Evolutionary conservation across 64 coral and sea anemone genomes (phyloP).

Genomic region (Pachyseris speciosa): DNA sequence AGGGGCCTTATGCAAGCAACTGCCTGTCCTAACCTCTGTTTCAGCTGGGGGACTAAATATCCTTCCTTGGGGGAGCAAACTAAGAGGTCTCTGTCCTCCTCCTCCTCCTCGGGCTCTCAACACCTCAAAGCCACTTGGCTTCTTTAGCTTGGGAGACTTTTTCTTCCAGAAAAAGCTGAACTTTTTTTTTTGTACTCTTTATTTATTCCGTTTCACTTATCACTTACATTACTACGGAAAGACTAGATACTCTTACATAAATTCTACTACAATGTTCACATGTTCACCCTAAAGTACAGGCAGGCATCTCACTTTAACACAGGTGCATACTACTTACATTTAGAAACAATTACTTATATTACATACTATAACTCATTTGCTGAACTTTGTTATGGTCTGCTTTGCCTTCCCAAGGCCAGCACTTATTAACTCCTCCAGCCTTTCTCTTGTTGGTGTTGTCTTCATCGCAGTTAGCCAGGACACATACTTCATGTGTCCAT

Average conservation of each 20-base stretch:
- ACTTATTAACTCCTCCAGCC: not conserved
- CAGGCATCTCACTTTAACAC: too few species aligned
- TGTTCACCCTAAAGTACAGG: too few species aligned
- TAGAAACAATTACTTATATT: too few species aligned
- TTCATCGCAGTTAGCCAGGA: constrained; percentile 26
- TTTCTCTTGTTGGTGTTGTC: constrained; percentile 12
- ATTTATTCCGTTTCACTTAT: too few species aligned
- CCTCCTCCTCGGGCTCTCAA: constrained; percentile 64
- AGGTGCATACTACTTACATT: too few species aligned
- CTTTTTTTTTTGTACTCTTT: too few species aligned
- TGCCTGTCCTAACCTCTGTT: constrained; percentile 61
- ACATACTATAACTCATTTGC: too few species aligned
- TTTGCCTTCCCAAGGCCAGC: constrained; percentile 59
- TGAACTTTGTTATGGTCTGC: constrained; percentile 34
- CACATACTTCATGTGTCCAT: constrained; percentile 63
- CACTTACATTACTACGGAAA: too few species aligned
- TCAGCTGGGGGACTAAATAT: constrained; percentile 35
- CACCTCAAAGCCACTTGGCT: constrained; percentile 56
- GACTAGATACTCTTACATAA: too few species aligned
- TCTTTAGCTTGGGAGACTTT: constrained; percentile 46
- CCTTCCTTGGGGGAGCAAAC: constrained; percentile 45
- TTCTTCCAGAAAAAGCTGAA: constrained; percentile 16
- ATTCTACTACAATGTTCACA: too few species aligned
- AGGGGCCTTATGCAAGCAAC: constrained; percentile 29
- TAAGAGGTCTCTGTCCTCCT: constrained; percentile 51